Base-by-base conservation (phyloP, 2,113 vertebrate species). In the Amphiprion ocellaris region DNA sequence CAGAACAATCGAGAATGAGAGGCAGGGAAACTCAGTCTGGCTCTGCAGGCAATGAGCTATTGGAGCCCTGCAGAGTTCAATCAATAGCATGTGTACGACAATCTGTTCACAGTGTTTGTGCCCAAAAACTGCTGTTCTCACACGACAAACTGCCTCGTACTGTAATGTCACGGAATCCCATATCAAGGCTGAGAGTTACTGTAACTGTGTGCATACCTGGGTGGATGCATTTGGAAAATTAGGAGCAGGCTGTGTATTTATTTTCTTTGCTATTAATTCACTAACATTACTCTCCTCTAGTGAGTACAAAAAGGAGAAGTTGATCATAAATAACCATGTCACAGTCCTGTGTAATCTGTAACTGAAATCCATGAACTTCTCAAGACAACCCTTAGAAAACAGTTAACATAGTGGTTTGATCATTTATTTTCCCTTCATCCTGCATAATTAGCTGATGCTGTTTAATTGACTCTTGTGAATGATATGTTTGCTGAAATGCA, bases 41-140 rank as follows among this genome's bases (percentile, higher is more conserved):
- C 77, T 90, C 77, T 28, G 67, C 50, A 59, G 68, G 80, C 67
- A 64, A 73, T 68, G 68, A 77, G 78, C 77, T 81, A 68, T 77
- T 71, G 81, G 58, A 79, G 78, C 71, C 83, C 83, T 50, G 78
- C 74, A 61, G 81, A 84, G 78, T 79, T 84, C 81, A 82, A 80
- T 90, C 88, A 87, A 77, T 79, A 82, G 78, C 64, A 77, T 84
- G 75, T 86, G 85, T 79, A 79, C 14, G 10, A 58, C 82, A 89
- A 89, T 89, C 82, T 87, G 85, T 77, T 87, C 62, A 19, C 26
- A 15, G 19, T 39, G 76, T 71, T 62, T 70, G 54, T 82, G 77
- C 49, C 73, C 66, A 69, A 70, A 81, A 62, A 46, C 64, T 46
- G 72, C 64, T 50, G 60, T 37, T 67, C 69, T 44, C 61, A 30